Base-by-base conservation (phyloP, 2,797 vertebrate genomes). In the Florisuga fusca region DNA sequence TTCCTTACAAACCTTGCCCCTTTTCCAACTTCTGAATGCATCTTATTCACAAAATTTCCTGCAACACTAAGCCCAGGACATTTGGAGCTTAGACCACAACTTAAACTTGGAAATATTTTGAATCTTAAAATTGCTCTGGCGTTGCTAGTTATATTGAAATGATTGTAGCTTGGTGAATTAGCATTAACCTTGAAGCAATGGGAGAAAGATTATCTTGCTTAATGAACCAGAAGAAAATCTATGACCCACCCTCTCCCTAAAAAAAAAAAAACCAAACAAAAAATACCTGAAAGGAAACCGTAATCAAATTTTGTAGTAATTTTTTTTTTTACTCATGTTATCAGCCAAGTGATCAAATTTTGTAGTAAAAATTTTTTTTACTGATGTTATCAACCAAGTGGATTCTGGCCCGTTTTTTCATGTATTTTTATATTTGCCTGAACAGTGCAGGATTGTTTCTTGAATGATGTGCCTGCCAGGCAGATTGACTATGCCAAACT, bases 21-120 rank as follows among this genome's bases (percentile, higher is more conserved):
- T 33, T 73, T 48, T 50, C 36, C 80, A 73, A 55, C 57, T 93
- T 69, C 83, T 89, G 67, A 93, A 93, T 68, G 72, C 33, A 84
- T 77, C 36, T 33, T 67, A 87, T 48, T 94, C 81, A 89, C 36
- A 80, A 63, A 82, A 86, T 50, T 36, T 51, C 90, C 3, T 46
- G 38, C 51, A 80, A 58, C 23, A 46, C 51, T 79, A 73, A 93
- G 94, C 46, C 7, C 3, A 8, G 51, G 91, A 84, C 2, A 73
- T 31, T 26, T 36, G 43, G 25, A 20, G 61, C 50, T 79, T 74
- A 82, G 91, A 64, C 36, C 36, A 62, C 77, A 69, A 25, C 38
- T 90, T 51, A 82, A 38, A 78, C 57, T 46, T 38, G 45, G 36
- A 90, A 83, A 84, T 75, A 79, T n/a, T 87, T 76, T 71, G 73